Evolutionary conservation across 2,888 invertebrate genomes (phyloP).

Genomic region (Volucella inflata): DNA sequence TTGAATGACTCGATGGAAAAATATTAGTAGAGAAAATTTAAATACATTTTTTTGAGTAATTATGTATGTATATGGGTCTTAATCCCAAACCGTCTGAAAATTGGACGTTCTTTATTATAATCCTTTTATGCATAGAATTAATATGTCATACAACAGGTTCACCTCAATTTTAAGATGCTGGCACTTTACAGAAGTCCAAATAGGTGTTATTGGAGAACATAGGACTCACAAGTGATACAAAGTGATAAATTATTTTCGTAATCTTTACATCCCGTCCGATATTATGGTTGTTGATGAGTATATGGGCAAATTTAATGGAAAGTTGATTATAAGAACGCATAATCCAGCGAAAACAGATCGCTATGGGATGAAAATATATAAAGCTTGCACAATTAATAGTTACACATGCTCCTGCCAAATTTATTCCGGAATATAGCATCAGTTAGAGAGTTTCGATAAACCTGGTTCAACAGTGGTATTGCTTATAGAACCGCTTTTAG

Average conservation of each 20-base stretch:
- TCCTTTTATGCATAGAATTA: too few relatives aligned
- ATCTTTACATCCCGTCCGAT: neutral
- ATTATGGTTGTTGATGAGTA: too few relatives aligned
- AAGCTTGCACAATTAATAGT: neutral
- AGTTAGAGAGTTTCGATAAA: neutral
- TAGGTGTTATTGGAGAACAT: slow-evolving; percentile 12
- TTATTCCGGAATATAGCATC: neutral
- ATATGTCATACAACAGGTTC: too few relatives aligned
- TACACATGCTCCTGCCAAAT: neutral
- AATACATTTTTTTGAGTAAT: neutral
- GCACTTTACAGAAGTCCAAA: too few relatives aligned
- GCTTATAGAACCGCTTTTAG: too few relatives aligned
- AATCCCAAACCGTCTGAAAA: too few relatives aligned
- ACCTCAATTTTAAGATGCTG: too few relatives aligned
- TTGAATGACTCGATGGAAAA: neutral
- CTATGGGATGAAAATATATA: neutral
- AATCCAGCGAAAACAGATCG: neutral
- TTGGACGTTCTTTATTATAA: too few relatives aligned
- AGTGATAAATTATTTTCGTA: neutral
- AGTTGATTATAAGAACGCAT: neutral
- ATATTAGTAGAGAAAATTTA: neutral
- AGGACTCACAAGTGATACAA: neutral
- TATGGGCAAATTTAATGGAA: neutral
- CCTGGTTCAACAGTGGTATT: too few relatives aligned
- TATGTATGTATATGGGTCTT: slow-evolving; percentile 11